phyloP scores from a whole-genome alignment of 2,797 vertebrate species.

The Glyptemys insculpta region DNA sequence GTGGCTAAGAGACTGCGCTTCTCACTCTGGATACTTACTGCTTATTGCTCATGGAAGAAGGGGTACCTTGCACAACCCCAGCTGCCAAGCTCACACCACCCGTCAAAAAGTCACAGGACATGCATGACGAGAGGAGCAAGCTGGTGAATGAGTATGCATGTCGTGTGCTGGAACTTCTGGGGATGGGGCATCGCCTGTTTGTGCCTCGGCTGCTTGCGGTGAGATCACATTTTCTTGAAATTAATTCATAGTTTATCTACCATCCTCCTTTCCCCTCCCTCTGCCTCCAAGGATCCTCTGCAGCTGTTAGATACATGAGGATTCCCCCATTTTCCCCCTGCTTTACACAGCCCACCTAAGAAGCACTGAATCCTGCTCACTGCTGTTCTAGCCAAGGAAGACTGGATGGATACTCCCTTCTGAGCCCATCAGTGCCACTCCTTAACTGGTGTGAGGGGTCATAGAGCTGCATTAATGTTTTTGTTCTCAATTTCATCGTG shows the following conservation, averaged over 20 bases:
- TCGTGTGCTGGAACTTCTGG: constrained; percentile 94
- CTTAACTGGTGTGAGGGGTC: constrained; percentile 60
- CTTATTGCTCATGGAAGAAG: constrained; percentile 90
- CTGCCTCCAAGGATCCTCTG: neutral
- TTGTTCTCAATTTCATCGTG: constrained; percentile 39
- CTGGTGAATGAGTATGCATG: constrained; percentile 92
- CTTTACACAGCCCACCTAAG: constrained; percentile 23
- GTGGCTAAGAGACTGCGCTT: constrained; percentile 66
- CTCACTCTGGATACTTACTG: constrained; percentile 87
- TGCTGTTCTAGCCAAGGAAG: neutral
- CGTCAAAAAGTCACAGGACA: constrained; percentile 90
- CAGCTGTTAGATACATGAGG: constrained; percentile 10
- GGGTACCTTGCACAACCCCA: constrained; percentile 86
- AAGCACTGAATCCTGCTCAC: constrained; percentile 24
- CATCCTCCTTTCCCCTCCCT: constrained; percentile 19
- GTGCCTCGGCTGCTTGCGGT: constrained; percentile 98
- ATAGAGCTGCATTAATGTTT: constrained; percentile 26
- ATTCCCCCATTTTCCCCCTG: neutral
- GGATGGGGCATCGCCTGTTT: constrained; percentile 98
- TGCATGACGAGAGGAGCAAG: constrained; percentile 86
- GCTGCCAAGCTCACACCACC: constrained; percentile 88
- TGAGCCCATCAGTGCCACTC: constrained; percentile 64
- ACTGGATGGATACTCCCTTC: neutral
- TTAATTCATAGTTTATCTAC: constrained; percentile 56
- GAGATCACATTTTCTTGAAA: constrained; percentile 83